Evolutionary conservation across 1,140 invertebrate species (phyloP).

Genomic region (Eriosoma lanigerum): DNA sequence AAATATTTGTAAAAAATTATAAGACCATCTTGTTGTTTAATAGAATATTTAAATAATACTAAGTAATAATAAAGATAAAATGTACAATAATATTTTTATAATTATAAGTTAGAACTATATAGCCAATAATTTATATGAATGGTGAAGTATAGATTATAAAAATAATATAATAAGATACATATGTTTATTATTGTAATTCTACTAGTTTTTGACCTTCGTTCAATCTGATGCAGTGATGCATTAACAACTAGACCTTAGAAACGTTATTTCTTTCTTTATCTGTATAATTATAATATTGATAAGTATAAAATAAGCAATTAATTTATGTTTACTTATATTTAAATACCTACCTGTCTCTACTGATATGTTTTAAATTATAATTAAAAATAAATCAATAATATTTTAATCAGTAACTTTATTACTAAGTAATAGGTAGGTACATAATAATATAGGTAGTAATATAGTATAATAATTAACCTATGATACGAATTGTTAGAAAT

Average conservation of each 20-base stretch:
- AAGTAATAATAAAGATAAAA: background rate
- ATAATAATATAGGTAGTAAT: too few species aligned
- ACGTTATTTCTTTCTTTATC: background rate
- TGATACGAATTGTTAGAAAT: too few species aligned
- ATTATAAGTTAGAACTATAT: too few species aligned
- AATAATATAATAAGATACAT: too few species aligned
- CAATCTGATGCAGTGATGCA: background rate
- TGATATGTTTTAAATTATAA: background rate
- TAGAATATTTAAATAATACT: too few species aligned
- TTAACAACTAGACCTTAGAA: background rate
- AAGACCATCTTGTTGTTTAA: background rate
- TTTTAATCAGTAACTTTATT: too few species aligned
- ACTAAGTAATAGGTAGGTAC: too few species aligned
- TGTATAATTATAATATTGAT: background rate
- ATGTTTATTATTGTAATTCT: too few species aligned
- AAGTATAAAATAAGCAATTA: background rate
- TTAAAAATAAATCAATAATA: background rate
- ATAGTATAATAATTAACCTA: too few species aligned
- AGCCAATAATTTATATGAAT: too few species aligned
- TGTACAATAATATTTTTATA: background rate
- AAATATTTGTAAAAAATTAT: background rate
- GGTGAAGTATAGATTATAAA: too few species aligned
- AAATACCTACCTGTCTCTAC: background rate
- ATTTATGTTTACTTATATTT: background rate
- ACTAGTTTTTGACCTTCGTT: conserved; percentile 4